Evolutionary conservation across 2,888 invertebrate genomes (phyloP).

Genomic region (Stenotaenia linearis): DNA sequence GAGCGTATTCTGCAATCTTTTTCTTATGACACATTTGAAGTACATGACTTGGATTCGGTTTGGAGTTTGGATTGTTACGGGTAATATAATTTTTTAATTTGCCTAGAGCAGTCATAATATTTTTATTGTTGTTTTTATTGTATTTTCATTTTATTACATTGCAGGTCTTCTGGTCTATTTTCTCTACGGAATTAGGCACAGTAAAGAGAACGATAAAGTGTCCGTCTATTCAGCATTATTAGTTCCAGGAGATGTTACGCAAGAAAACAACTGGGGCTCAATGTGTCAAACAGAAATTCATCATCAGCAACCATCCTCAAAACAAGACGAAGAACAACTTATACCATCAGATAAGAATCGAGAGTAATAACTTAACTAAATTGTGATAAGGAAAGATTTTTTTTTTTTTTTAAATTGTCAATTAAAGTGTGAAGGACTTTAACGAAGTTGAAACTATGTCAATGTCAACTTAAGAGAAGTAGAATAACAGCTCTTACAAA

Average conservation of each 20-base stretch:
- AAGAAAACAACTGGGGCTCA: slow-evolving; percentile 33
- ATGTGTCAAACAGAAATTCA: slow-evolving; percentile 30
- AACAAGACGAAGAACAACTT: slow-evolving; percentile 29
- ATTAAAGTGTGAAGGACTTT: neutral
- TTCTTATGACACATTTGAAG: slow-evolving; percentile 75
- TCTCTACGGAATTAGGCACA: slow-evolving; percentile 35
- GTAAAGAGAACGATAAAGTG: slow-evolving; percentile 32
- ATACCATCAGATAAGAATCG: neutral
- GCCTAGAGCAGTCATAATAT: neutral
- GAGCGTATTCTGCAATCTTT: slow-evolving; percentile 74
- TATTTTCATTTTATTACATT: too few relatives aligned
- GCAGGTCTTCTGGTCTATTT: slow-evolving; percentile 36
- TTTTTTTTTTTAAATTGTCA: neutral
- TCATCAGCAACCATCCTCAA: slow-evolving; percentile 12
- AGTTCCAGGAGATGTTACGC: slow-evolving; percentile 31
- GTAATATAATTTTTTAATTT: slow-evolving; percentile 46
- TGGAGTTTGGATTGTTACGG: slow-evolving; percentile 77
- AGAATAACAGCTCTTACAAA: too few relatives aligned
- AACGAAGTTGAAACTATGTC: too few relatives aligned
- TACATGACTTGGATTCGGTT: slow-evolving; percentile 77
- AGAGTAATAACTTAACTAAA: neutral
- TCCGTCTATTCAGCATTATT: slow-evolving; percentile 32
- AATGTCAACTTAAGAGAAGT: too few relatives aligned
- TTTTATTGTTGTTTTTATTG: neutral
- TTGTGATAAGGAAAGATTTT: too few relatives aligned